Percentiles rank a stretch among this genome's conserved stretches.
phyloP scores from a whole-genome alignment of 2,888 invertebrate species.

The Cremastinae sp. region DNA sequence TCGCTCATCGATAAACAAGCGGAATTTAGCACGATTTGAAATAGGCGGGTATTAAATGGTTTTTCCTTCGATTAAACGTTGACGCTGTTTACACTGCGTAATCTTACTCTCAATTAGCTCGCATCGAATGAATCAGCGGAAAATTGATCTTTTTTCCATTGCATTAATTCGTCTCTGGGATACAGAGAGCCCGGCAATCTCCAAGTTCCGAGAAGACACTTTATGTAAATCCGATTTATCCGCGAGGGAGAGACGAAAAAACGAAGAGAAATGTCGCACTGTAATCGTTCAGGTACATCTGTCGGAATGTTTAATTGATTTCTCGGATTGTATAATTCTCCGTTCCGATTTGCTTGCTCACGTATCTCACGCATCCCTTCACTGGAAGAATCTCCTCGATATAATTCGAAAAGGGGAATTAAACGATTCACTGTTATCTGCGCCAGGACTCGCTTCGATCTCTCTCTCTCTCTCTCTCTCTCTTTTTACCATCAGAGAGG shows the following conservation, averaged over 20 bases:
- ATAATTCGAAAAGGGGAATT: constrained; percentile 30
- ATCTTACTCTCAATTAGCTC: constrained; percentile 72
- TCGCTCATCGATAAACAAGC: constrained; percentile 34
- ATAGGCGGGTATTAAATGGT: constrained; percentile 45
- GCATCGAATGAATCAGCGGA: constrained; percentile 69
- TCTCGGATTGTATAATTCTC: constrained; percentile 70
- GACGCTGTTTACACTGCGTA: constrained; percentile 48
- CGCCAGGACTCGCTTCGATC: constrained; percentile 44
- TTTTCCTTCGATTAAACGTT: constrained; percentile 51
- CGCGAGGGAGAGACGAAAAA: too few relatives aligned
- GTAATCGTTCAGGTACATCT: constrained; percentile 53
- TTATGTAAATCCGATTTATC: not conserved
- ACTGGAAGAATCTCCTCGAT: constrained; percentile 2
- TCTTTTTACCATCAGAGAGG: too few relatives aligned
- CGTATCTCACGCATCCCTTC: constrained; percentile 24
- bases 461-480: too few relatives aligned
- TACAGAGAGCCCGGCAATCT: not conserved
- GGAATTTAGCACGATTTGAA: constrained; percentile 41
- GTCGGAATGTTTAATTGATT: constrained; percentile 71
- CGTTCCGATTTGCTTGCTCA: constrained; percentile 45
- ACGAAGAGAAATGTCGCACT: constrained; percentile 12
- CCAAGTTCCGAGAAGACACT: constrained; percentile 10
- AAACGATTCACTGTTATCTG: constrained; percentile 44
- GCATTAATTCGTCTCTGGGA: too few relatives aligned
- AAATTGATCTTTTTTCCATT: constrained; percentile 34